Evolutionary conservation across 2,113 vertebrate genomes (phyloP).

Genomic region (Anguilla japonica): DNA sequence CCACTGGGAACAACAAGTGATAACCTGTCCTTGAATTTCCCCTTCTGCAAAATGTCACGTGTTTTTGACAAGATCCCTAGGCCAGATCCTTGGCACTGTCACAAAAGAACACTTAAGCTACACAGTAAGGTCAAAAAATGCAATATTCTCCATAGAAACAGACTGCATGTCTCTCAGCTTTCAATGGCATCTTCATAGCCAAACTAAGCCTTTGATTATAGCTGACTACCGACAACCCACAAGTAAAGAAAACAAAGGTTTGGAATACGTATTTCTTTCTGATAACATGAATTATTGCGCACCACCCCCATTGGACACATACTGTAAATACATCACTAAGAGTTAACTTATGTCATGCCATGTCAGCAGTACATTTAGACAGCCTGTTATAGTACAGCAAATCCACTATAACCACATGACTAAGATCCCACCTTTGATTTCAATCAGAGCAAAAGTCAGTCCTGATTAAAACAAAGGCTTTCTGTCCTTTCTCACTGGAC

Average conservation of each 20-base stretch:
- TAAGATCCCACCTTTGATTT: not conserved
- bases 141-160: not conserved
- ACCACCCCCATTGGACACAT: not conserved
- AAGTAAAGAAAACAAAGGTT: not conserved
- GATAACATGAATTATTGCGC: not conserved
- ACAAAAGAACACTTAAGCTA: not conserved
- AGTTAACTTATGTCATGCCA: not conserved
- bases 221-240: not conserved
- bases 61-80: not conserved
- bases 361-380: not conserved
- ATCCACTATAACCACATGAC: not conserved
- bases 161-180: not conserved
- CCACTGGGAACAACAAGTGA: too few relatives aligned
- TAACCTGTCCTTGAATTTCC: conserved; percentile 16
- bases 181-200: not conserved
- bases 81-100: not conserved
- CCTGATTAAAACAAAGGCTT: not conserved
- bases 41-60: not conserved
- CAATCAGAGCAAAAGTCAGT: not conserved
- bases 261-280: not conserved
- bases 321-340: not conserved
- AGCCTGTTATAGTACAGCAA: not conserved
- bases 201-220: not conserved
- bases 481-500: not conserved
- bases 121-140: not conserved